Conservation (phyloP, 1,140 invertebrate species). For the Habropoda laboriosa region DNA sequence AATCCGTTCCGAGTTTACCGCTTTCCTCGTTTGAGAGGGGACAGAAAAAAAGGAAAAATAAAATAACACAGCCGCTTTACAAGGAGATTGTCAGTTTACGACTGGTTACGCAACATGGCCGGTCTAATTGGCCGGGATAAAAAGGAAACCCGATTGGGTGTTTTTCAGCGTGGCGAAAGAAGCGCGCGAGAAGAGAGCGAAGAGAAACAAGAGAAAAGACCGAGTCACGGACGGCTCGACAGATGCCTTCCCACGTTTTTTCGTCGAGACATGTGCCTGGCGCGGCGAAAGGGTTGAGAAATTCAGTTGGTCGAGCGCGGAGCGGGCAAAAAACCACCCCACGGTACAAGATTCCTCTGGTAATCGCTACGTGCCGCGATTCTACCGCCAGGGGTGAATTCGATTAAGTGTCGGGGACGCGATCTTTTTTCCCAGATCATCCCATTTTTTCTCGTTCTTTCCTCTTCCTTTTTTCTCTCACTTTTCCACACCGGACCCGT, state of each 20-base stretch:
- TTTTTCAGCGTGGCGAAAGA: slow-evolving; percentile 28
- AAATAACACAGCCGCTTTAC: no score
- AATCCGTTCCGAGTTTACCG: not conserved
- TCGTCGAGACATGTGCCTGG: slow-evolving; percentile 77
- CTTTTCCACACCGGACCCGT: slow-evolving; percentile 7
- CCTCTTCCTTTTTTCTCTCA: slow-evolving; percentile 40
- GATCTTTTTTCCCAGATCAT: slow-evolving; percentile 63
- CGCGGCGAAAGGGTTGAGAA: slow-evolving; percentile 77
- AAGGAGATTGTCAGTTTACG: not conserved
- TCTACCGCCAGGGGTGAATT: slow-evolving; percentile 76
- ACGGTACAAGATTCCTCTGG: slow-evolving; percentile 67
- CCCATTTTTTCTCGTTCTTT: not conserved
- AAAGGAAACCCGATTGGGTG: not conserved
- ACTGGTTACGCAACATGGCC: slow-evolving; percentile 45
- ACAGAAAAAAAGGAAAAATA: no score
- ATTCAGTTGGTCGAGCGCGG: slow-evolving; percentile 65
- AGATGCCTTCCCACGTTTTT: slow-evolving; percentile 79
- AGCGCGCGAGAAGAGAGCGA: slow-evolving; percentile 34
- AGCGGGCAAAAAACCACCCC: slow-evolving; percentile 63
- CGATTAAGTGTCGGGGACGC: slow-evolving; percentile 74
- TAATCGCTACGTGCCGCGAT: slow-evolving; percentile 65
- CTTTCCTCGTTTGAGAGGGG: not conserved
- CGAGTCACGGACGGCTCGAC: slow-evolving; percentile 65
- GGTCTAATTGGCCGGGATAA: slow-evolving; percentile 35
- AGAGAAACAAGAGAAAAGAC: slow-evolving; percentile 37